Percentiles rank a stretch among this genome's conserved stretches.
phyloP scores from a whole-genome alignment of 2,888 invertebrate species.

The Tetragonisca angustula region DNA sequence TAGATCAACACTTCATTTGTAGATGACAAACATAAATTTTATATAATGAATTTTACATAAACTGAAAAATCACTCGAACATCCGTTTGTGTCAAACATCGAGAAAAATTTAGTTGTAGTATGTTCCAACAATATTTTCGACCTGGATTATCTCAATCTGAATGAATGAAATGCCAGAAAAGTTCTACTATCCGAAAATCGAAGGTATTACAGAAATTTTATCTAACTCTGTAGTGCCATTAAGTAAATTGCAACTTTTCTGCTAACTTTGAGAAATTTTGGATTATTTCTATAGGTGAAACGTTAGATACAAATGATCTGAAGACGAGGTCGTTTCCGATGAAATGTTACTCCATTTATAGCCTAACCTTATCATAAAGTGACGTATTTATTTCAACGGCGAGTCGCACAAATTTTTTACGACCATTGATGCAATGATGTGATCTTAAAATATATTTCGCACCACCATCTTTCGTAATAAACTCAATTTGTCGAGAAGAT shows the following conservation, averaged over 20 bases:
- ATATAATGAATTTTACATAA: no score
- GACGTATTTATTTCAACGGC: background rate
- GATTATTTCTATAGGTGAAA: background rate
- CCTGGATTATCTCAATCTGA: no score
- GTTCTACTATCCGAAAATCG: no score
- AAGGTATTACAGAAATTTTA: no score
- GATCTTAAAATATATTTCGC: conserved; percentile 3
- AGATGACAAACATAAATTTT: no score
- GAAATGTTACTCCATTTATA: conserved; percentile 22
- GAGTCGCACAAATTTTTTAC: conserved; percentile 10
- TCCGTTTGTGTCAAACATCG: background rate
- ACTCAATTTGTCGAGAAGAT: background rate
- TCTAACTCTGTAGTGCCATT: no score
- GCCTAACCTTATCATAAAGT: background rate
- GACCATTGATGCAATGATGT: background rate
- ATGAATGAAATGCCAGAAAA: no score
- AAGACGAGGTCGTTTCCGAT: background rate
- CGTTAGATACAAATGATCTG: background rate
- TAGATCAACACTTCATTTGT: no score
- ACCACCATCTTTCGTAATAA: background rate
- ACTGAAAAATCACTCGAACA: background rate
- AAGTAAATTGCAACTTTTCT: no score
- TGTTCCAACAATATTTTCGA: no score
- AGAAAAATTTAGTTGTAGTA: background rate
- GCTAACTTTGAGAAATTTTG: no score